phyloP scores from a whole-genome alignment of 2,888 invertebrate species.

The Cheilosia scutellata region DNA sequence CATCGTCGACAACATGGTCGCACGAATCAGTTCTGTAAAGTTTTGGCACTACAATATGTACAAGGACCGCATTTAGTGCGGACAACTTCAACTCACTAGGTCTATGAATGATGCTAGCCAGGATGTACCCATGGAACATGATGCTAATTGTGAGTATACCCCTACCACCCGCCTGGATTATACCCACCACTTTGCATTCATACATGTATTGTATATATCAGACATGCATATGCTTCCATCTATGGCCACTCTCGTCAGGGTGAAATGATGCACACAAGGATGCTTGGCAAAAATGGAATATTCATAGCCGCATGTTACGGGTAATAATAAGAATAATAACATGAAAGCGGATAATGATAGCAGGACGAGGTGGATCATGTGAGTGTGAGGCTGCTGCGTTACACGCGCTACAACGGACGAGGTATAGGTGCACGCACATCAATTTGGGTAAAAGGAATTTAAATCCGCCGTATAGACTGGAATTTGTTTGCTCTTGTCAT shows the following conservation, averaged over 20 bases:
- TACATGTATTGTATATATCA: conserved; percentile 16
- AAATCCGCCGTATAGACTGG: not conserved
- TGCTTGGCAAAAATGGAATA: conserved; percentile 36
- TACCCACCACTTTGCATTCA: conserved; percentile 26
- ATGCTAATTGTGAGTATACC: conserved; percentile 32
- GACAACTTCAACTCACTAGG: conserved; percentile 2
- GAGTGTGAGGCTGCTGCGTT: not conserved
- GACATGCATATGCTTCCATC: not conserved
- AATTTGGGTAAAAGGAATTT: not conserved
- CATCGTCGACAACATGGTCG: conserved; percentile 23
- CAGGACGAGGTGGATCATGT: not conserved
- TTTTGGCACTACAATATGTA: conserved; percentile 34
- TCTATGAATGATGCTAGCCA: conserved; percentile 28
- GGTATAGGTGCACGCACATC: not conserved
- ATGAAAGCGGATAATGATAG: conserved; percentile 33
- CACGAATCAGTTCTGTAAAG: conserved; percentile 48
- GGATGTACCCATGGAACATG: conserved; percentile 1
- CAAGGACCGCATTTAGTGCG: conserved; percentile 37
- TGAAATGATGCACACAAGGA: conserved; percentile 24
- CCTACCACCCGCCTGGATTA: not conserved
- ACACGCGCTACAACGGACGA: not conserved
- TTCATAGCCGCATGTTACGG: conserved; percentile 30
- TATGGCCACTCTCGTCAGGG: conserved; percentile 27
- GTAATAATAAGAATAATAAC: conserved; percentile 38
- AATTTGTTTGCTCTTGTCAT: conserved; percentile 15